These are phyloP conservation scores for Entomyzon cyanotis DNA, from an alignment of 2,113 vertebrate species.

Conservation along the genomic window DNA sequence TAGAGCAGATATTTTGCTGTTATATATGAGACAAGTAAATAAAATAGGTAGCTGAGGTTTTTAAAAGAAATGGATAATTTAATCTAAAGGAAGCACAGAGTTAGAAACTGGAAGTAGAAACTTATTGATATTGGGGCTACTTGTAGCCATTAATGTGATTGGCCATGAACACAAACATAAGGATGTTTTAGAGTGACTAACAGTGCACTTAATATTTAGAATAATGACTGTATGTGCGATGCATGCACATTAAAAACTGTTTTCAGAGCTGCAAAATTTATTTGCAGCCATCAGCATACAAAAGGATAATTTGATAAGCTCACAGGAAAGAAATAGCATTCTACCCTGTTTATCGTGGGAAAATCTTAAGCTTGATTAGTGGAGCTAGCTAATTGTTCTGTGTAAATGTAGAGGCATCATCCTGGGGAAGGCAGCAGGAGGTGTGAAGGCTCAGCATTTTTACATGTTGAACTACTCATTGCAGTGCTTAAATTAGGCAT, in stretches of 20 bases:
- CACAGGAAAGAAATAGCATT: not conserved
- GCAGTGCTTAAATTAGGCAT: not conserved
- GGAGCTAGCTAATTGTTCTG: conserved; percentile 18
- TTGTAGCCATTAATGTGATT: not conserved
- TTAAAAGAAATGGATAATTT: not conserved
- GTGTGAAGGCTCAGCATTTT: conserved; percentile 32
- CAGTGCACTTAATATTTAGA: not conserved
- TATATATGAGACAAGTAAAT: not conserved
- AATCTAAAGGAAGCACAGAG: not conserved
- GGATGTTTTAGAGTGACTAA: not conserved
- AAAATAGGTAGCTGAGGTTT: not conserved
- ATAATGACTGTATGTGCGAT: not conserved
- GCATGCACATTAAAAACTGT: not conserved
- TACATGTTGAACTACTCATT: not conserved
- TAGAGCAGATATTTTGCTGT: not conserved
- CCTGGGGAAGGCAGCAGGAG: not conserved
- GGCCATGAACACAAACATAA: not conserved
- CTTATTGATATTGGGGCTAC: not conserved
- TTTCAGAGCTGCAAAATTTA: not conserved
- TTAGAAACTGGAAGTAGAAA: not conserved
- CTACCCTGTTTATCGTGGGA: not conserved
- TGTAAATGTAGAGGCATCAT: not conserved
- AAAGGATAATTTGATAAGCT: not conserved
- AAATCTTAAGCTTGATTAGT: conserved; percentile 16
- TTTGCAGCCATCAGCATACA: not conserved